phyloP scores from a whole-genome alignment of 2,113 vertebrate genomes.

The Peromyscus polionotus region DNA sequence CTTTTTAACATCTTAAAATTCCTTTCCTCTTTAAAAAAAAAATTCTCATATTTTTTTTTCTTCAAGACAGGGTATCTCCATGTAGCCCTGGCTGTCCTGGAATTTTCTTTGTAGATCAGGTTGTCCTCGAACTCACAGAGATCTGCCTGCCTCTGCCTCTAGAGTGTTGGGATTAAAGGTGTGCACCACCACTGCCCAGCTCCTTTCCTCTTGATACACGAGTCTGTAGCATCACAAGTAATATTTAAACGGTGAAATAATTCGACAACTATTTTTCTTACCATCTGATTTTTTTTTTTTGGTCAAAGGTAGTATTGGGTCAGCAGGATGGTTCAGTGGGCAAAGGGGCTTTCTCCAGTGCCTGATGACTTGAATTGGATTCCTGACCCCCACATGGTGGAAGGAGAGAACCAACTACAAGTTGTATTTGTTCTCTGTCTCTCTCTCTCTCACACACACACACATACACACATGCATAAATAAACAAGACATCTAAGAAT shows the following conservation, averaged over 20 bases:
- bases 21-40: too few relatives aligned
- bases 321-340: background rate
- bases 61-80: background rate
- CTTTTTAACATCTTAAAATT: background rate
- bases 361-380: background rate
- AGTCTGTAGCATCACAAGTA: background rate
- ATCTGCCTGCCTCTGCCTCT: background rate
- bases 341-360: background rate
- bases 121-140: background rate
- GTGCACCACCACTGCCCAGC: background rate
- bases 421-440: background rate
- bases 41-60: background rate
- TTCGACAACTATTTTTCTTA: constrained; percentile 5
- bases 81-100: background rate
- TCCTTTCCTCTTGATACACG: background rate
- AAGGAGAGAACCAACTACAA: background rate
- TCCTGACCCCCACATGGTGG: background rate
- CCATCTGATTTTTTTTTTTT: background rate
- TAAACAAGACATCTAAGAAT: background rate
- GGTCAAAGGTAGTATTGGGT: background rate
- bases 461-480: background rate
- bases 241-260: background rate
- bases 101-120: background rate
- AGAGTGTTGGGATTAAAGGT: background rate
- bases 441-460: background rate